Evolutionary conservation across 2,797 vertebrate genomes (phyloP), one percentile per base, ranked within the genome.

Genomic region (Smutsia temminckii): DNA sequence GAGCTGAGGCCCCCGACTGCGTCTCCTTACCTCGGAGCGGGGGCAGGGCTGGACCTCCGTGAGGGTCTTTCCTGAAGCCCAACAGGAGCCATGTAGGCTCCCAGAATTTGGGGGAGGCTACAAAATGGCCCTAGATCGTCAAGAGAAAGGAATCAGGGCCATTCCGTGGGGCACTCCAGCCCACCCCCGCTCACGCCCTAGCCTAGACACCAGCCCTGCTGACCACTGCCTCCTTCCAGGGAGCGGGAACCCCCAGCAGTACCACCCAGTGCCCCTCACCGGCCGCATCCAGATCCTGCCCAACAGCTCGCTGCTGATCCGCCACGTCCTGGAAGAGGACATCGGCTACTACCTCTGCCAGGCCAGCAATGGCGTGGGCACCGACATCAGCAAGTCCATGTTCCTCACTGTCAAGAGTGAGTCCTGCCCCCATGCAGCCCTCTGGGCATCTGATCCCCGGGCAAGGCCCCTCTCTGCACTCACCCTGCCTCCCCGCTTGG

Each of bases 371-470:
- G 99, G 99, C 0, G 99, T 99, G 93, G 99, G 99, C 89, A 99
- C 99, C 0, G 99, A 99, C 98, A 99, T 99, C 99, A 99, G 99
- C 99, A 99, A 99, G 98, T 99, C 99, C 98, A 99, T 99, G 99
- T 99, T 99, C 92, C 99, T 99, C 95, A 99, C 99, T 0, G 99
- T 99, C 37, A 99, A 99, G 97, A 99, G 99, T 99, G 95, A 99
- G 99, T 99, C n/a, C 49, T 1, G 2, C 46, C 0, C 0, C 1
- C 2, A 0, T 0, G 2, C 3, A 1, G 20, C 20, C 23, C 34
- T 34, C 84, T 3, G 1, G 10, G n/a, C 12, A 63, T 20, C 61
- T 1, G 0, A 14, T 21, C 37, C 0, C 40, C 64, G 69, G 27
- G 8, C 55, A 9, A 53, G 66, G 1, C 64, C 51, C 14, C 0